These are phyloP conservation scores for Alligator sinensis DNA, from an alignment of 2,113 vertebrate species.

Conservation along the genomic window DNA sequence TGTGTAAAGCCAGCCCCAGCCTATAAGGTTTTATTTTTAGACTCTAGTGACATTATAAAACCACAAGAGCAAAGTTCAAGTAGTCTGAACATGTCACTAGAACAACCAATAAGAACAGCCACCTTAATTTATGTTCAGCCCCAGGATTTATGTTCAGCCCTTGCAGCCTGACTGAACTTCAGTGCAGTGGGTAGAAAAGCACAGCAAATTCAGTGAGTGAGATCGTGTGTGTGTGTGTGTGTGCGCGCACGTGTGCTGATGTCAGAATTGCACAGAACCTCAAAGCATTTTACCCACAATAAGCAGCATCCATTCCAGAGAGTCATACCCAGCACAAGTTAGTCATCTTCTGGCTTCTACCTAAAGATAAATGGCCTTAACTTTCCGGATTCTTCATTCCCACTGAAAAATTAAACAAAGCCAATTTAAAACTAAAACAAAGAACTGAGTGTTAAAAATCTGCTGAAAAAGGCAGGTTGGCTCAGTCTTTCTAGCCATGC, in stretches of 20 bases:
- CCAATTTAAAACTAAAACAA: not conserved
- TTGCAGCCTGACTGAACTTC: not conserved
- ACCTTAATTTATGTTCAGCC: not conserved
- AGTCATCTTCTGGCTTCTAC: not conserved
- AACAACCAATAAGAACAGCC: not conserved
- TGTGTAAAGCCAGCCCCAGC: not conserved
- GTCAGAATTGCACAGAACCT: not conserved
- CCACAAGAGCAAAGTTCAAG: not conserved
- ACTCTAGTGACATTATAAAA: not conserved
- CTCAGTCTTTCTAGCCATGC: not conserved
- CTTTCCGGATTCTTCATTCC: not conserved
- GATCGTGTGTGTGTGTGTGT: no score
- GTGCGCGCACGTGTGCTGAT: no score
- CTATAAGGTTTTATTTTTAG: conserved; percentile 26
- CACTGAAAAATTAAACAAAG: not conserved
- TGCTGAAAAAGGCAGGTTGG: not conserved
- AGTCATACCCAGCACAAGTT: not conserved
- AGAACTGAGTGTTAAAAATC: not conserved
- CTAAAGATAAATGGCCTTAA: not conserved
- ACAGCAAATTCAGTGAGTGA: not conserved
- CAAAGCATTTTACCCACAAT: not conserved
- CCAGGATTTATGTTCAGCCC: not conserved
- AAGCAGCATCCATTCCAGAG: not conserved
- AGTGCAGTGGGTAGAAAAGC: not conserved
- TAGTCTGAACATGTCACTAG: not conserved